Evolutionary conservation across 64 coral and sea anemone species (phyloP), one percentile per base, ranked within the genome.

Genomic region (Stylophora pistillata): DNA sequence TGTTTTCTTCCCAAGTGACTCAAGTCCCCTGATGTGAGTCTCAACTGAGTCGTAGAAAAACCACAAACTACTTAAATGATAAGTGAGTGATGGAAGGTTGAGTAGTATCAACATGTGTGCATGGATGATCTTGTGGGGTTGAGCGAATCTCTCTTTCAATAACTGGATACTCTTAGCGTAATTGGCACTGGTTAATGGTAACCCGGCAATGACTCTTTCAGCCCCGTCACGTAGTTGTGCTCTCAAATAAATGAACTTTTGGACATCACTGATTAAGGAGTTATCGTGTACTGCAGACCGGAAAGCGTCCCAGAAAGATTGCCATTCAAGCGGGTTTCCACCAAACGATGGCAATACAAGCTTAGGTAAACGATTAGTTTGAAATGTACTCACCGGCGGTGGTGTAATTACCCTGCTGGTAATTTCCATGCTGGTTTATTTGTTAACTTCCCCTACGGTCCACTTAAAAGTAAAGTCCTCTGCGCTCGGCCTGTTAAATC

Each of bases 41-140:
- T 94, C 92, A 54, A 79, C n/a, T 41, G 14, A 58, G 70, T 94
- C 80, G 23, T 86, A 85, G 34, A 94, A 94, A 77, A 76, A 30
- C 7, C 86, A 30, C 54, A 88, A 77, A 47, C 86, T 88, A 30
- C 18, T 64, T 34, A 88, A 74, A 56, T 33, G 71, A 64, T 77
- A 56, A 61, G 86, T 75, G 15, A 73, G 86, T 23, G 74, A 58
- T 88, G 66, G 85, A 16, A 87, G 12, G 56, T 74, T 74, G 12
- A 87, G 56, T 5, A 74, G 68, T 26, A 71, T n/a, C 21, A 56
- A 54, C 69, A 87, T 87, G 72, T 87, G 83, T 41, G 83, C 83
- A 72, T 86, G 71, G 31, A 66, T 84, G 26, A 84, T 72, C 26
- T 74, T 87, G 70, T 87, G 85, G 21, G 85, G 34, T 87, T 87